Conservation (phyloP, 92 coral and sea anemone genomes). For the Nematostella vectensis region DNA sequence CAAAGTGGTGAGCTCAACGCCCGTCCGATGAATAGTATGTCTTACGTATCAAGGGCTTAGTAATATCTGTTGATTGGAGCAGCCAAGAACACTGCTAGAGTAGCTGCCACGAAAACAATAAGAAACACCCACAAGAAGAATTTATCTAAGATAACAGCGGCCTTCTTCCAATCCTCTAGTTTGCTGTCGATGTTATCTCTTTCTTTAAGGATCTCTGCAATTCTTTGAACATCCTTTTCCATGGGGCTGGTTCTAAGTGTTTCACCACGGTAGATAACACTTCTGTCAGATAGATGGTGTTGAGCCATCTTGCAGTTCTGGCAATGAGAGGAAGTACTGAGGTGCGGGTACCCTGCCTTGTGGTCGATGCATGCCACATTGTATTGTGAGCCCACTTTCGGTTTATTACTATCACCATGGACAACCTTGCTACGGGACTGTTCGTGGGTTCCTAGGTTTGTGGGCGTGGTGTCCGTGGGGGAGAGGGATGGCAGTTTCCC, state of each 20-base stretch:
- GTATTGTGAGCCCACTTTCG: neutral
- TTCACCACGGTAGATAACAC: neutral
- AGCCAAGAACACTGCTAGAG: neutral
- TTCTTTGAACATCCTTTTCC: neutral
- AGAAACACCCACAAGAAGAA: slow-evolving; percentile 36
- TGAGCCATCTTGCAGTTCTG: no score
- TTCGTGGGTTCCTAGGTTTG: neutral
- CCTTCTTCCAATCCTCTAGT: slow-evolving; percentile 33
- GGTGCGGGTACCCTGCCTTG: neutral
- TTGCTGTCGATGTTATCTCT: neutral
- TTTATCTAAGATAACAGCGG: slow-evolving; percentile 35
- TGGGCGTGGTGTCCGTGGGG: neutral
- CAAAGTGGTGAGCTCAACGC: no score
- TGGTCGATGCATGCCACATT: neutral
- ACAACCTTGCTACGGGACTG: neutral
- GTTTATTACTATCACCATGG: neutral
- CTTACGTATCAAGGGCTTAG: no score
- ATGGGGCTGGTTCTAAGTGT: neutral
- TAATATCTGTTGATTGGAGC: neutral
- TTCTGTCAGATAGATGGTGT: neutral
- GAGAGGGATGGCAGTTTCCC: neutral
- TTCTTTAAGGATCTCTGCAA: slow-evolving; percentile 1
- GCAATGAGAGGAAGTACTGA: neutral
- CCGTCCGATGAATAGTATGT: no score
- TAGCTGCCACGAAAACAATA: slow-evolving; percentile 12